Evolutionary conservation across 2,888 invertebrate species (phyloP), one percentile per base, ranked within the genome.

Genomic region (Tenthredo notha): DNA sequence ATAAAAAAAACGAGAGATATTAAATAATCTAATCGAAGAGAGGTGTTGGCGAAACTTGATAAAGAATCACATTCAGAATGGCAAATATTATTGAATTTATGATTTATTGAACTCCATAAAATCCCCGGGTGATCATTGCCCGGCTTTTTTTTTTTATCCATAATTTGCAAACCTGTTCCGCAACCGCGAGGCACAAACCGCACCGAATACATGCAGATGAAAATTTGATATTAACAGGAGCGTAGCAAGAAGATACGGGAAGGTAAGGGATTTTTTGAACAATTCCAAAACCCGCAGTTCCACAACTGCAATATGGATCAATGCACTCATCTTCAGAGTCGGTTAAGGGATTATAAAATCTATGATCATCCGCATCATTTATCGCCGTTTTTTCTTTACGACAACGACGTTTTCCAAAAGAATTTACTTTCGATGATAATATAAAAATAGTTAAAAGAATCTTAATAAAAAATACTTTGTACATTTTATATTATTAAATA

Each of bases 121-220:
- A 47, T 50, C 18, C 18, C 18, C 50, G 50, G 18, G 50, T 1
- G 50, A 50, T n/a, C 7, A 18, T n/a, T 70, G 12, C 33, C 33
- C 15, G 1, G 33, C 15, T 37, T 37, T 70, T 29, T n/a, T 37
- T 70, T 37, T 33, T 6, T n/a, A n/a, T 33, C 37, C 10, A 6
- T 54, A 40, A 77, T 77, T 33, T 25, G 29, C 54, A 2, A 37
- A 92, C 93, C 90, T 91, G 88, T 58, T 91, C 89, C 54, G 91
- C 92, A 75, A 93, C 88, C 0, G 91, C 90, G 4, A 91, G 87
- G 33, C 93, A 93, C 74, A 92, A 89, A 70, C 91, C 90, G 84
- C 93, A 93, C 88, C 90, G 89, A n/a, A 93, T 78, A 54, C 92
- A 93, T 5, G 89, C 92, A 1, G 93, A 91, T 7, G 92, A 90